Evolutionary conservation across 2,113 vertebrate genomes (phyloP), one percentile per base, ranked within the genome.

Genomic region (Mirounga angustirostris): DNA sequence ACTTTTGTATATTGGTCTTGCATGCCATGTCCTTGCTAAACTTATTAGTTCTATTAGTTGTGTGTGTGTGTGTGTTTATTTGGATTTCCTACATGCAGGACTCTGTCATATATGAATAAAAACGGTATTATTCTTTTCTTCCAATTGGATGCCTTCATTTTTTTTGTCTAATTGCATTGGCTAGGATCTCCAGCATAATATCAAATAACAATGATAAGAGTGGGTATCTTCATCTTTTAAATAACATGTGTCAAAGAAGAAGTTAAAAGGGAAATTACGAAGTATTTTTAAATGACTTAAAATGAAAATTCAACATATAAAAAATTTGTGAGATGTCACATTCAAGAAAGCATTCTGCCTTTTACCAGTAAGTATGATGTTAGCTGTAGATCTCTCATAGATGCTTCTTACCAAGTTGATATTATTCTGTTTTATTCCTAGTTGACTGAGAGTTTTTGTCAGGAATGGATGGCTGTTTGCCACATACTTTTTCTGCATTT

Each of bases 81-180:
- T 74, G 40, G 14, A 46, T 85, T 85, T 58, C 21, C 13, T 56
- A 71, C 21, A 76, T 6, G 80, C 0, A 59, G 6, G 46, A 91
- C 9, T 81, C 86, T 86, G n/a, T 81, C 28, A 86, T 85, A 33
- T 50, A 85, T 65, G 46, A 86, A 65, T 85, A 85, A 88, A 89
- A 84, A 50, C 0, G 22, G 18, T 59, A 88, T 83, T 61, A 52
- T 59, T 69, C 21, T 76, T 63, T 86, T 65, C 7, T 50, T 81
- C 30, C 36, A 30, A 46, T 18, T 50, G 15, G 22, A 40, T 82
- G 33, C 18, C 24, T 67, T 40, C 36, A 6, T 95, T 79, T 95
- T 95, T 86, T 33, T 61, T 50, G 7, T 10, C 91, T 76, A 46
- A 91, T 74, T 73, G n/a, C 61, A 73, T 30, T 89, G 22, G 67